A percentile compares a stretch with the other conserved stretches of the same genome.
phyloP scores from a whole-genome alignment of 1,140 invertebrate species.

The Atta cephalotes region DNA sequence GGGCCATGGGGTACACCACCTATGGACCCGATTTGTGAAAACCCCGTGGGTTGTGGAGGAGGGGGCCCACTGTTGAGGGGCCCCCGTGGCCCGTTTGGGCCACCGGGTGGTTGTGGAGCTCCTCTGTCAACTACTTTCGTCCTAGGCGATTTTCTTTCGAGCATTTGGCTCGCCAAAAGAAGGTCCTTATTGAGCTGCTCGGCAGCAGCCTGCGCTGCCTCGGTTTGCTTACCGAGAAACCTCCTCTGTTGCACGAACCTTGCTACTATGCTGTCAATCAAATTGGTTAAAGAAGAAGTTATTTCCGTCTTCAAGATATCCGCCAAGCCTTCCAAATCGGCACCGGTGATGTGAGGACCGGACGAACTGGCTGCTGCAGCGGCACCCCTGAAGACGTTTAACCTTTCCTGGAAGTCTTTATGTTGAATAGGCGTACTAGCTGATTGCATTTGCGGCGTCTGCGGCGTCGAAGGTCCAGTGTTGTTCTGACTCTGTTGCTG shows the following conservation, averaged over 20 bases:
- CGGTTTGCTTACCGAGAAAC: constrained; percentile 91
- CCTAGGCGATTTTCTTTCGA: constrained; percentile 94
- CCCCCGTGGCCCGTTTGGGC: constrained; percentile 84
- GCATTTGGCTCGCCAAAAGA: constrained; percentile 91
- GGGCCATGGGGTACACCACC: constrained; percentile 80
- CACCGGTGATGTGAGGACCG: constrained; percentile 88
- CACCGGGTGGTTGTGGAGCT: constrained; percentile 83
- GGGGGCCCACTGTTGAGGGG: constrained; percentile 85
- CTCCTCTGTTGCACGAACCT: constrained; percentile 93
- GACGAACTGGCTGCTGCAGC: constrained; percentile 83
- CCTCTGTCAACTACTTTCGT: constrained; percentile 92
- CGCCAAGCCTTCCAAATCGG: constrained; percentile 94
- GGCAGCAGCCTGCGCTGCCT: constrained; percentile 90
- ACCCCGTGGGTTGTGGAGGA: constrained; percentile 86
- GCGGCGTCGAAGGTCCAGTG: constrained; percentile 81
- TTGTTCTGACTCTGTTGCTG: constrained; percentile 83
- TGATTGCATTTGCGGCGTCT: constrained; percentile 77
- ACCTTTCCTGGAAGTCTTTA: constrained; percentile 85
- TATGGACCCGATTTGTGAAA: constrained; percentile 82
- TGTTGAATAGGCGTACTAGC: constrained; percentile 86
- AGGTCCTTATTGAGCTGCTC: constrained; percentile 94
- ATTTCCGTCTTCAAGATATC: constrained; percentile 96
- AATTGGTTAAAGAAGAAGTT: constrained; percentile 92
- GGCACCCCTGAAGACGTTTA: constrained; percentile 82
- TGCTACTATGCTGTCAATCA: constrained; percentile 96